Evolutionary conservation across 1,140 invertebrate species (phyloP).

Genomic region (Meteorus sp.): DNA sequence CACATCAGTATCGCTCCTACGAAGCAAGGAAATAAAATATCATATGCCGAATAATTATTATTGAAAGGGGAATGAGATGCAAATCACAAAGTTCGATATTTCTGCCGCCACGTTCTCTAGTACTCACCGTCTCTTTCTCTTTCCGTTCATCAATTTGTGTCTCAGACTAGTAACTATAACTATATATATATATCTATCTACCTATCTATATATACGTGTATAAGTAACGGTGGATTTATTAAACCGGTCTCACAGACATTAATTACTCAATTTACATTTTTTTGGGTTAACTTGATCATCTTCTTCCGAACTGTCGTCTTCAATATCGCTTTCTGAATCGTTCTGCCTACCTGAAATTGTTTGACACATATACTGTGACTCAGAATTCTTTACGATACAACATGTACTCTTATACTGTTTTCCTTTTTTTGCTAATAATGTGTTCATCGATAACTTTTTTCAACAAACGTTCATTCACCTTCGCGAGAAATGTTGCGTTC

Average conservation of each 20-base stretch:
- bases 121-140: neutral
- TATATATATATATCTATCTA: conserved; percentile 1
- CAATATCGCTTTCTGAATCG: conserved; percentile 29
- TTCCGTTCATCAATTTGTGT: neutral
- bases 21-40: too few relatives aligned
- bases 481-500: neutral
- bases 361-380: conserved; percentile 23
- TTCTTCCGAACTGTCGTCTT: conserved; percentile 22
- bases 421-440: too few relatives aligned
- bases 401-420: too few relatives aligned
- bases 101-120: neutral
- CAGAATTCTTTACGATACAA: too few relatives aligned
- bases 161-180: neutral
- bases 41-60: too few relatives aligned
- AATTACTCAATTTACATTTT: conserved; percentile 39
- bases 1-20: too few relatives aligned
- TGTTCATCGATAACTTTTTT: neutral
- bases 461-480: conserved; percentile 11
- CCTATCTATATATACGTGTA: neutral
- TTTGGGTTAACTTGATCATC: conserved; percentile 36
- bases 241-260: conserved; percentile 6
- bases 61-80: too few relatives aligned
- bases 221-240: neutral
- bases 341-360: conserved; percentile 30
- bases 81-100: too few relatives aligned